A percentile compares a stretch with the other conserved stretches of the same genome.
Evolutionary conservation across 1,140 invertebrate genomes (phyloP).

Genomic region (Brachionus sp.): DNA sequence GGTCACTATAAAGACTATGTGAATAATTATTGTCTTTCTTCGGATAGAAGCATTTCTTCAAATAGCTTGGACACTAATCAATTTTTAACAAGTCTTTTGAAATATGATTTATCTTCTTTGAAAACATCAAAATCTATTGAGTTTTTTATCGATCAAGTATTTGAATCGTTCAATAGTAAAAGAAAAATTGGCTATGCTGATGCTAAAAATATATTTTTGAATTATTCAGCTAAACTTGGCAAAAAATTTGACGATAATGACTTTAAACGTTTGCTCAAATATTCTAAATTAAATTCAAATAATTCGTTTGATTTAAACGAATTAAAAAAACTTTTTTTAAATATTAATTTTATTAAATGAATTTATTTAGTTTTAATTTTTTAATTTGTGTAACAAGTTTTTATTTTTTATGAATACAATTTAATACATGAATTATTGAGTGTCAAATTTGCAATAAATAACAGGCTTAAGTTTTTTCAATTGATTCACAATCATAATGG

Average conservation of each 20-base stretch:
- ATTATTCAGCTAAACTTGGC: neutral
- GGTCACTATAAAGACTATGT: conserved; percentile 20
- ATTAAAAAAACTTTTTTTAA: conserved; percentile 3
- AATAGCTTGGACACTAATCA: neutral
- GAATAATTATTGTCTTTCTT: neutral
- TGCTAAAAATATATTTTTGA: neutral
- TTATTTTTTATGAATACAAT: neutral
- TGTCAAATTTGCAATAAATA: too few relatives aligned
- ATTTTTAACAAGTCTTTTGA: conserved; percentile 17
- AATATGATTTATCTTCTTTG: conserved; percentile 1
- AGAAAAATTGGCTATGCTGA: neutral
- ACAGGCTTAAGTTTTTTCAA: too few relatives aligned
- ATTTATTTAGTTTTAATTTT: neutral
- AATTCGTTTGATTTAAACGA: neutral
- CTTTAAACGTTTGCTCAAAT: neutral
- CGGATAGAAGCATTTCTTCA: neutral
- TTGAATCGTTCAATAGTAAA: neutral
- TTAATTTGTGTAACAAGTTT: too few relatives aligned
- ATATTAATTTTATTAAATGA: neutral
- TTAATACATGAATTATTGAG: too few relatives aligned
- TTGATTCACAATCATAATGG: too few relatives aligned
- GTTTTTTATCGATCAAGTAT: conserved; percentile 5
- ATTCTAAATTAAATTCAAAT: neutral
- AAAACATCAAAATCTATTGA: neutral
- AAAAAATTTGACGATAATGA: neutral